phyloP scores from a whole-genome alignment of 2,888 invertebrate species.

The Papilio protenor region DNA sequence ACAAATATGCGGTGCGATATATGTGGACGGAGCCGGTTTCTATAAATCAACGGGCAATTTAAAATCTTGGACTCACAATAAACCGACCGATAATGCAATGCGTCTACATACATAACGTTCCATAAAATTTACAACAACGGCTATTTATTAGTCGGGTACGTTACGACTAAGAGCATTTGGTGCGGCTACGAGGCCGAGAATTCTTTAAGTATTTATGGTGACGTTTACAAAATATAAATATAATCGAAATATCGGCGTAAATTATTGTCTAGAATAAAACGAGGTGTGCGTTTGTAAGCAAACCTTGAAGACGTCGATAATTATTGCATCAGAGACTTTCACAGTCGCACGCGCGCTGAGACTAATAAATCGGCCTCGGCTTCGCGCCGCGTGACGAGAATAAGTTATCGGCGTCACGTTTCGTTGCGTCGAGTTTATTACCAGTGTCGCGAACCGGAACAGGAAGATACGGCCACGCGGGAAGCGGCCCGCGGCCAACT shows the following conservation, averaged over 20 bases:
- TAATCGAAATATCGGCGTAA: slow-evolving; percentile 44
- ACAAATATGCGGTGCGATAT: slow-evolving; percentile 63
- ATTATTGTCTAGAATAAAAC: slow-evolving; percentile 44
- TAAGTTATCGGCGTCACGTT: slow-evolving; percentile 54
- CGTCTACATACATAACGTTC: slow-evolving; percentile 22
- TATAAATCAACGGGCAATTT: slow-evolving; percentile 47
- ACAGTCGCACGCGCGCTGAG: slow-evolving; percentile 49
- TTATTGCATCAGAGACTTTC: slow-evolving; percentile 58
- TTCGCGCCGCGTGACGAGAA: slow-evolving; percentile 52
- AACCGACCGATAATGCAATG: slow-evolving; percentile 7
- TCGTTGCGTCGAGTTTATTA: slow-evolving; percentile 52
- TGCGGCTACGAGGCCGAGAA: neutral
- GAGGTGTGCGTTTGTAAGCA: slow-evolving; percentile 47
- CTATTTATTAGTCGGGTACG: slow-evolving; percentile 14
- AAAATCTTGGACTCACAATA: slow-evolving; percentile 37
- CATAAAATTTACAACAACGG: slow-evolving; percentile 22
- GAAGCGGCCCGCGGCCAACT: slow-evolving; percentile 57
- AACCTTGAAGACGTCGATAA: slow-evolving; percentile 53
- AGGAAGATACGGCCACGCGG: slow-evolving; percentile 63
- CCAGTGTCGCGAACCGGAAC: slow-evolving; percentile 65
- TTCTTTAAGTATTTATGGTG: neutral
- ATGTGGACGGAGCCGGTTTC: slow-evolving; percentile 51
- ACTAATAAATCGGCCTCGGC: slow-evolving; percentile 52
- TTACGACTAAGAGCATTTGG: neutral
- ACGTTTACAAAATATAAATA: slow-evolving; percentile 26